These are phyloP conservation scores for Limenitis camilla DNA, from an alignment of 2,888 invertebrate species.

Conservation along the genomic window DNA sequence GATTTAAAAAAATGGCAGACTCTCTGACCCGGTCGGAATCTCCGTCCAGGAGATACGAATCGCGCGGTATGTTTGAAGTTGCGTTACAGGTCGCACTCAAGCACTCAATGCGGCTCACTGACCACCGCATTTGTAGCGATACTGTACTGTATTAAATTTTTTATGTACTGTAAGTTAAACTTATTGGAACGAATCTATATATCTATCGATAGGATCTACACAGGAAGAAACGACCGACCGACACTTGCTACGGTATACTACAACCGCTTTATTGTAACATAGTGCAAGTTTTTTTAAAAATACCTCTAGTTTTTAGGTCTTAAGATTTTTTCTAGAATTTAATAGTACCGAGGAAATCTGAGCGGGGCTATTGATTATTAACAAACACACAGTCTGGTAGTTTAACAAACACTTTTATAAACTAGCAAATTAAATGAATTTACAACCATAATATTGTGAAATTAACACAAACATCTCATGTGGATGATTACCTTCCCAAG, in stretches of 20 bases:
- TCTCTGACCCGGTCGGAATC: slow-evolving; percentile 31
- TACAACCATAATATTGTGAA: too few species aligned
- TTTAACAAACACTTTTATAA: too few species aligned
- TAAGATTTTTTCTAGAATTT: too few species aligned
- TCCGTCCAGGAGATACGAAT: slow-evolving; percentile 31
- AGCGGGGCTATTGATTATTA: too few species aligned
- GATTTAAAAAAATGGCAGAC: slow-evolving; percentile 21
- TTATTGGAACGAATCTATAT: too few species aligned
- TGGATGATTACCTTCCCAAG: slow-evolving; percentile 22
- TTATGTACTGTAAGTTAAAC: too few species aligned
- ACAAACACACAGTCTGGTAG: too few species aligned
- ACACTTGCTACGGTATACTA: too few species aligned
- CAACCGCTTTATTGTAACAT: too few species aligned
- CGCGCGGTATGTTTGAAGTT: slow-evolving; percentile 33
- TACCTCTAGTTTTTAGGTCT: too few species aligned
- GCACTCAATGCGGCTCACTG: neutral
- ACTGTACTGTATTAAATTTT: neutral
- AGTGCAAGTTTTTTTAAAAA: too few species aligned
- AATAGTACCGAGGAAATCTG: too few species aligned
- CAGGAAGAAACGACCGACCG: neutral
- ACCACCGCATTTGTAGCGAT: slow-evolving; percentile 1
- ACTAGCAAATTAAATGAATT: neutral
- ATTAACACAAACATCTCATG: neutral
- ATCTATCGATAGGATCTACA: neutral
- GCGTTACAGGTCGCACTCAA: slow-evolving; percentile 9